phyloP scores from a whole-genome alignment of 1,140 invertebrate genomes.

The Sweltsa coloradensis region DNA sequence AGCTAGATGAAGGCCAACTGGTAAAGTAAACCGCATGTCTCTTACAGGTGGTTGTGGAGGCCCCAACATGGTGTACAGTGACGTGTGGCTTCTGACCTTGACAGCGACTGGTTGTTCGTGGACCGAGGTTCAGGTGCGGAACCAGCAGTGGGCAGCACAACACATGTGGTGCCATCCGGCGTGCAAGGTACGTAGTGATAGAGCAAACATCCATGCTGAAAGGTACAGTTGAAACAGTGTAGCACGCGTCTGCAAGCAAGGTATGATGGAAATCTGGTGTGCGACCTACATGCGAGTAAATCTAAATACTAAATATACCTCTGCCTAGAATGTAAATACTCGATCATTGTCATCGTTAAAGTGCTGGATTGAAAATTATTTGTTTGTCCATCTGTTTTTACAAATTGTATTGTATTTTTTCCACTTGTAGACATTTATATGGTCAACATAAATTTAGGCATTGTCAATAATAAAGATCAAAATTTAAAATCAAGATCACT shows the following conservation, averaged over 20 bases:
- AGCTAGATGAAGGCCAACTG: background rate
- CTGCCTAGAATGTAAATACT: no score
- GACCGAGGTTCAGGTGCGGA: constrained; percentile 60
- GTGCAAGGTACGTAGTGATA: constrained; percentile 74
- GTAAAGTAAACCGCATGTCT: constrained; percentile 18
- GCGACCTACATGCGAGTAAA: no score
- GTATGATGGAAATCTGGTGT: no score
- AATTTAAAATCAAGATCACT: no score
- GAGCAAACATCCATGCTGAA: no score
- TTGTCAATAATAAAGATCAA: no score
- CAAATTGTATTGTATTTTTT: background rate
- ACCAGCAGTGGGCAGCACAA: constrained; percentile 62
- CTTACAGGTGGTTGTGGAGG: constrained; percentile 52
- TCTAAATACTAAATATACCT: no score
- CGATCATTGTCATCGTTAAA: no score
- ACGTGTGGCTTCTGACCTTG: constrained; percentile 56
- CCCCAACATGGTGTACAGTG: constrained; percentile 53
- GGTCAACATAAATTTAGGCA: background rate
- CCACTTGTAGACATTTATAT: background rate
- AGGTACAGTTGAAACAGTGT: no score
- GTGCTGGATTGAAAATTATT: no score
- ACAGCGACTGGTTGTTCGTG: constrained; percentile 52
- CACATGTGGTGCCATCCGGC: constrained; percentile 90
- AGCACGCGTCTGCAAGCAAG: no score
- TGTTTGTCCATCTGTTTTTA: no score